phyloP scores from a whole-genome alignment of 2,797 vertebrate species.

The Muraenolepis orangiensis region DNA sequence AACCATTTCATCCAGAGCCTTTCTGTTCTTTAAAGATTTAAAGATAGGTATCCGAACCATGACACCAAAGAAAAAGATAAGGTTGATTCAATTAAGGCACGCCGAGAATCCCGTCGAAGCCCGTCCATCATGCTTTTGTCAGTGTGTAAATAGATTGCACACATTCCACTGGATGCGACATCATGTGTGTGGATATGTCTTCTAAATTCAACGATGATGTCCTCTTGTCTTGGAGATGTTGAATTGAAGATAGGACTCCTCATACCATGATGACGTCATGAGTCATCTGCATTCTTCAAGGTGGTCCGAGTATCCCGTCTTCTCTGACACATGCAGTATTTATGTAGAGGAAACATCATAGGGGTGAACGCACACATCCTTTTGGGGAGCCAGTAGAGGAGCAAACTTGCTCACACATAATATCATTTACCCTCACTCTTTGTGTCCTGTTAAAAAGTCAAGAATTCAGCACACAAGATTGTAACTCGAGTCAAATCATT shows the following conservation, averaged over 20 bases:
- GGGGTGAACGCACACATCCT: neutral
- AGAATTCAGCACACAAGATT: neutral
- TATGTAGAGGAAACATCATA: neutral
- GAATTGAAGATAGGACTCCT: constrained; percentile 4
- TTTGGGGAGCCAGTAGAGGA: neutral
- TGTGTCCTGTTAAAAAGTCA: neutral
- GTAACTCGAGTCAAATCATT: neutral
- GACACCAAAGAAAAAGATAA: constrained; percentile 1
- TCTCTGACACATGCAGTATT: neutral
- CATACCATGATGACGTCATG: neutral
- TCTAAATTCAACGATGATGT: neutral
- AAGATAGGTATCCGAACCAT: neutral
- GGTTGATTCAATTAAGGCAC: neutral
- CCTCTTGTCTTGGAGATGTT: constrained; percentile 2
- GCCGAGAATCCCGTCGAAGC: neutral
- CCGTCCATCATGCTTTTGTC: neutral
- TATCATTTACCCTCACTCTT: neutral
- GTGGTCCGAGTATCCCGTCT: no score
- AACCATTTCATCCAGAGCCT: neutral
- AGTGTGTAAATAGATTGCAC: neutral
- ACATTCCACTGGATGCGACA: neutral
- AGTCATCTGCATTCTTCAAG: no score
- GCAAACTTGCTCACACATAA: neutral
- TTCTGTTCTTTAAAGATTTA: neutral
- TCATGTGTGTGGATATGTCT: neutral